Base-by-base conservation (phyloP, 2,113 vertebrate species). In the Numenius arquata region DNA sequence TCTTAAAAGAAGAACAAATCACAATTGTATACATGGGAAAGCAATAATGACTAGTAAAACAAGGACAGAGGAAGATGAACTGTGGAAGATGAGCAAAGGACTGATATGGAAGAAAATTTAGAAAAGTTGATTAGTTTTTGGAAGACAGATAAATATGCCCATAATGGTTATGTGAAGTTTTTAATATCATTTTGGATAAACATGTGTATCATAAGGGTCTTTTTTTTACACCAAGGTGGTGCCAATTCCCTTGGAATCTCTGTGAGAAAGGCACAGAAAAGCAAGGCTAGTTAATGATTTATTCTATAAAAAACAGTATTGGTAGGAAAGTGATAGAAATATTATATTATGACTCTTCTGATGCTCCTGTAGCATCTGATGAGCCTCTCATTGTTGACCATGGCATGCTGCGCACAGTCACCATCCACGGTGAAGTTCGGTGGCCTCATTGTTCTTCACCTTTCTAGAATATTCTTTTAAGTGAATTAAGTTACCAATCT, bases 341-440 rank as follows among this genome's bases (percentile, higher is more conserved):
- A 13, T 90, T 77, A 48, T 34, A 13, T 90, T 77, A 12, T 0
- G 3, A 50, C 3, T 50, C 27, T 68, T 84, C 38, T 59, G 32
- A 59, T 50, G 15, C 2, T 36, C 3, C 27, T 63, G 23, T 14
- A 72, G 8, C n/a, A 45, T 36, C 13, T 48, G 21, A 53, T 2
- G 2, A 43, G 17, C 3, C 6, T 3, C 8, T 36, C 3, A 3
- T 59, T 0, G 0, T 11, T 59, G 15, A 53, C 9, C 2, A 21
- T 19, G 26, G 3, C 8, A 38, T 17, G 21, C 6, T 62, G 26
- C 52, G 36, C 55, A 66, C 19, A 40, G 29, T 41, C 30, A 48
- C 29, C 23, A 27, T 29, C 14, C 9, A 20, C 36, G 15, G 41
- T 48, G 26, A 92, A 62, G 26, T 55, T 36, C 0, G 5, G 68